Evolutionary conservation across 2,113 vertebrate genomes (phyloP).

Genomic region (Protomyctophum bolini): DNA sequence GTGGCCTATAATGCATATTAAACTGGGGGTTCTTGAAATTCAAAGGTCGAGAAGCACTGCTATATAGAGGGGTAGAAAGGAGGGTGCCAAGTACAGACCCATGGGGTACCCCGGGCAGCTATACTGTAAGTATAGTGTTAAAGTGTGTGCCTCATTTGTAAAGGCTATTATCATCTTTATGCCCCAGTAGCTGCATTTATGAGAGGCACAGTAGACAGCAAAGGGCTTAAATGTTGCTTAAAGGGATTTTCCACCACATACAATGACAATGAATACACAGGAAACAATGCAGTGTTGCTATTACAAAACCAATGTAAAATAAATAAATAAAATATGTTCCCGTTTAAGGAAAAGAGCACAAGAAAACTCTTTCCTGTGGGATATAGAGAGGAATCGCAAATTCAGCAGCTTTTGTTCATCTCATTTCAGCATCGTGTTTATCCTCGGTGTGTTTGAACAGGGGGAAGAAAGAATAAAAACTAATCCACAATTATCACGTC

Average conservation of each 20-base stretch:
- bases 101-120: too few relatives aligned
- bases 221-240: conserved; percentile 4
- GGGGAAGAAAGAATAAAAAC: not conserved
- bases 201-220: conserved; percentile 13
- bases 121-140: too few relatives aligned
- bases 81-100: too few relatives aligned
- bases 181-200: conserved; percentile 44
- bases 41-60: too few relatives aligned
- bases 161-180: conserved; percentile 37
- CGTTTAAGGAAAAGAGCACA: not conserved
- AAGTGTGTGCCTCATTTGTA: conserved; percentile 36
- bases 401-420: not conserved
- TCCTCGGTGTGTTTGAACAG: not conserved
- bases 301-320: not conserved
- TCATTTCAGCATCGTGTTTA: not conserved
- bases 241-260: conserved; percentile 14
- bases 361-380: not conserved
- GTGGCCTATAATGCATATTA: too few relatives aligned
- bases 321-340: not conserved
- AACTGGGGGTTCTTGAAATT: too few relatives aligned
- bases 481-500: not conserved
- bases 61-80: too few relatives aligned
- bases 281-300: conserved; percentile 7
- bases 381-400: not conserved
- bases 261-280: conserved; percentile 6